Conservation (phyloP, 2,797 vertebrate genomes). For the Sebastes dallii region DNA sequence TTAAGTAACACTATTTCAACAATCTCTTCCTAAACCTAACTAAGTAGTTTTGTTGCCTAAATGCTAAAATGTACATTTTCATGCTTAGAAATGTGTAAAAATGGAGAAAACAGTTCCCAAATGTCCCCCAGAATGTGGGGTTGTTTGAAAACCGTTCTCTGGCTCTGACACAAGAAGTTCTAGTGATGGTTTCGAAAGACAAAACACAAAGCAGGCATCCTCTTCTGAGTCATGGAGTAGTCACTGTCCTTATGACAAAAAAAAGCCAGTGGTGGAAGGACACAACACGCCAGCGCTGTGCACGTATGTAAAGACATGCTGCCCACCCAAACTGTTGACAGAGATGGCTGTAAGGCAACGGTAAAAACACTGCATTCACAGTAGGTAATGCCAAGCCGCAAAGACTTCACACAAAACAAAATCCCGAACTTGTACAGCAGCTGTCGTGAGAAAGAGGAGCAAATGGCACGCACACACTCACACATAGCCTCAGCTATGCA, state of each 20-base stretch:
- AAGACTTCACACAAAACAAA: conserved; percentile 70
- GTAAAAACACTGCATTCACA: conserved; percentile 43
- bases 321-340: conserved; percentile 44
- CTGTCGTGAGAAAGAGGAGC: conserved; percentile 71
- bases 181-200: not conserved
- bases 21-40: no score
- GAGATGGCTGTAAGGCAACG: conserved; percentile 25
- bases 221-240: not conserved
- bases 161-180: not conserved
- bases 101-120: not conserved
- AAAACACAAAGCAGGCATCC: conserved; percentile 1
- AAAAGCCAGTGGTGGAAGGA: not conserved
- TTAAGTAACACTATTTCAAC: no score
- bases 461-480: conserved; percentile 54
- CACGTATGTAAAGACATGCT: conserved; percentile 1
- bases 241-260: not conserved
- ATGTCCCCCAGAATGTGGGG: not conserved
- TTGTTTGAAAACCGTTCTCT: not conserved
- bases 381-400: conserved; percentile 42
- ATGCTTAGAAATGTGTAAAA: not conserved
- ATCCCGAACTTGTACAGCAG: conserved; percentile 63
- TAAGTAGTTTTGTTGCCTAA: not conserved
- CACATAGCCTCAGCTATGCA: conserved; percentile 47
- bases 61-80: not conserved
- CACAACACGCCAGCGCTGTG: not conserved